phyloP scores from a whole-genome alignment of 2,797 vertebrate species.

The Petrocephalus schoutedeni region DNA sequence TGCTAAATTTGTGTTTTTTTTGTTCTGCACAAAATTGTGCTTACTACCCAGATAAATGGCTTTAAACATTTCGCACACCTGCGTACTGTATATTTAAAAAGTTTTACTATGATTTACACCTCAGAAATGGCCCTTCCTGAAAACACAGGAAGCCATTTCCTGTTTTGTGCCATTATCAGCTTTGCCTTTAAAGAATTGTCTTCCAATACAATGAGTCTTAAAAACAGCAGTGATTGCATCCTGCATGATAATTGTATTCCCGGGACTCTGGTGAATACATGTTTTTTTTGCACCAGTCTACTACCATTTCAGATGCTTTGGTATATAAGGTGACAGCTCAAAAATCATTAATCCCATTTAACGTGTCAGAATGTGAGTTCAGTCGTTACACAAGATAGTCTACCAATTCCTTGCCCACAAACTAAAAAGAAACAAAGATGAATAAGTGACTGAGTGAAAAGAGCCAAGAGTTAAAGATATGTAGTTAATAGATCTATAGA shows the following conservation, averaged over 20 bases:
- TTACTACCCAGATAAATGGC: background rate
- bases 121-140: conserved; percentile 37
- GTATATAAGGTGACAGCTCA: background rate
- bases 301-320: background rate
- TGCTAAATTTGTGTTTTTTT: background rate
- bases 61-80: background rate
- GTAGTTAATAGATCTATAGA: no score
- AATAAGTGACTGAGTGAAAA: no score
- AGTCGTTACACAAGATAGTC: background rate
- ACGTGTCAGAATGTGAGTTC: background rate
- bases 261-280: background rate
- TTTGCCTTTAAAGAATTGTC: conserved; percentile 26
- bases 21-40: background rate
- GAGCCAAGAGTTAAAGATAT: no score
- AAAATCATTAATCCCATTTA: background rate
- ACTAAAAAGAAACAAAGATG: no score
- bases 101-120: conserved; percentile 20
- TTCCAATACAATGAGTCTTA: background rate
- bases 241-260: background rate
- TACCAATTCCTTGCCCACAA: no score
- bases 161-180: conserved; percentile 35
- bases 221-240: conserved; percentile 7
- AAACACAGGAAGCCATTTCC: conserved; percentile 40
- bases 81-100: background rate
- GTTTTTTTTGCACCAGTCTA: background rate